Conservation (phyloP, 2,888 invertebrate species). For the Eucriotettix oculatus region DNA sequence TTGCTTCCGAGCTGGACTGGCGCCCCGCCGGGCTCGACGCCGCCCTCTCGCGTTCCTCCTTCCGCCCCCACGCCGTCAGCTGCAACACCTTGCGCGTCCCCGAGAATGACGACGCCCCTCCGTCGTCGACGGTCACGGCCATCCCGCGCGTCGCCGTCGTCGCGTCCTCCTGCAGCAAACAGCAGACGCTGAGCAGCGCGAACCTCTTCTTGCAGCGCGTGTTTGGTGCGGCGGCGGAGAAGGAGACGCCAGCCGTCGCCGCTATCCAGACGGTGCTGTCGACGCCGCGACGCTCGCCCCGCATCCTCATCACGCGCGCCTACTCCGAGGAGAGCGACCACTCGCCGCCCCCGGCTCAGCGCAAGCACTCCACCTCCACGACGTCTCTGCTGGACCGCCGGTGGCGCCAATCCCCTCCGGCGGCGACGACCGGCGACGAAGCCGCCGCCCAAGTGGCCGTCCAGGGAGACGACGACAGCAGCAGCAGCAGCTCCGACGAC, state of each 20-base stretch:
- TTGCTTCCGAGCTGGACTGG: slow-evolving; percentile 33
- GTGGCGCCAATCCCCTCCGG: neutral
- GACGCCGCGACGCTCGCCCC: slow-evolving; percentile 37
- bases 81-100: slow-evolving; percentile 14
- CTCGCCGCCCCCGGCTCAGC: slow-evolving; percentile 30
- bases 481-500: neutral
- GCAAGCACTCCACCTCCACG: slow-evolving; percentile 26
- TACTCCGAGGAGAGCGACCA: slow-evolving; percentile 53
- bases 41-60: slow-evolving; percentile 20
- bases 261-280: slow-evolving; percentile 16
- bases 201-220: slow-evolving; percentile 43
- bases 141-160: slow-evolving; percentile 21
- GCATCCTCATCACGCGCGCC: slow-evolving; percentile 54
- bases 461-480: neutral
- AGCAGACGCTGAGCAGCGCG: slow-evolving; percentile 35
- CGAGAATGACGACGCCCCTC: slow-evolving; percentile 15
- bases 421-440: neutral
- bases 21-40: slow-evolving; percentile 25
- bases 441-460: neutral
- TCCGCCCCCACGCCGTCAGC: slow-evolving; percentile 6
- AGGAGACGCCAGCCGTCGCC: slow-evolving; percentile 14
- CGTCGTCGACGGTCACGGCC: slow-evolving; percentile 23
- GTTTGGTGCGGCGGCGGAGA: slow-evolving; percentile 28
- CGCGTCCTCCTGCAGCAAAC: slow-evolving; percentile 43
- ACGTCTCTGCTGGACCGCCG: slow-evolving; percentile 23